These are phyloP conservation scores for Verasper variegatus DNA, from an alignment of 2,113 vertebrate genomes.

Conservation along the genomic window DNA sequence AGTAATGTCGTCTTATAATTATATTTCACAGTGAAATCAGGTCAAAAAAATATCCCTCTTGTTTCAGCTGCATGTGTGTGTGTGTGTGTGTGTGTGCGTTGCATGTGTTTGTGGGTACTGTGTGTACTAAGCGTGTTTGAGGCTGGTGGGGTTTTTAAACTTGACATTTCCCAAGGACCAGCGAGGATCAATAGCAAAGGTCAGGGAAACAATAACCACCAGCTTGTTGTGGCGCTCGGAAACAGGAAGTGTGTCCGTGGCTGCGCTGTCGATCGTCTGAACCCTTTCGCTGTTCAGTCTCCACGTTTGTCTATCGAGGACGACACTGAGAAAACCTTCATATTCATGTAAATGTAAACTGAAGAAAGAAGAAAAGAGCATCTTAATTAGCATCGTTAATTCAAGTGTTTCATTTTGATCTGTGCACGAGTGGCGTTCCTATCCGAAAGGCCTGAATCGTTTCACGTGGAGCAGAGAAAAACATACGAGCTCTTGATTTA, in stretches of 20 bases:
- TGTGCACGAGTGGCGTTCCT: background rate
- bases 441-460: slow-evolving; percentile 10
- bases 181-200: slow-evolving; percentile 78
- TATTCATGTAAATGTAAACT: background rate
- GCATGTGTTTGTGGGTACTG: slow-evolving; percentile 1
- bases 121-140: background rate
- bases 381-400: too few relatives aligned
- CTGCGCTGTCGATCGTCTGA: slow-evolving; percentile 11
- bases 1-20: slow-evolving; percentile 67
- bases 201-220: slow-evolving; percentile 65
- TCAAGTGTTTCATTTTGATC: background rate
- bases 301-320: slow-evolving; percentile 24
- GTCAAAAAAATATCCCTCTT: slow-evolving; percentile 9
- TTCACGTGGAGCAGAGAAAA: background rate
- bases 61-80: slow-evolving; percentile 14
- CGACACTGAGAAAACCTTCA: too few relatives aligned
- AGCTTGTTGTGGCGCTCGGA: slow-evolving; percentile 39
- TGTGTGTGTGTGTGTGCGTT: slow-evolving; percentile 7
- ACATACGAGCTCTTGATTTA: slow-evolving; percentile 7
- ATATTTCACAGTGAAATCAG: slow-evolving; percentile 40
- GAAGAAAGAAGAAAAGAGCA: too few relatives aligned
- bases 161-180: slow-evolving; percentile 78
- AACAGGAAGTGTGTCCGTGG: slow-evolving; percentile 39
- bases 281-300: background rate
- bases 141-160: background rate